Conservation (phyloP, 1,140 invertebrate genomes). For the Agrilus planipennis region DNA sequence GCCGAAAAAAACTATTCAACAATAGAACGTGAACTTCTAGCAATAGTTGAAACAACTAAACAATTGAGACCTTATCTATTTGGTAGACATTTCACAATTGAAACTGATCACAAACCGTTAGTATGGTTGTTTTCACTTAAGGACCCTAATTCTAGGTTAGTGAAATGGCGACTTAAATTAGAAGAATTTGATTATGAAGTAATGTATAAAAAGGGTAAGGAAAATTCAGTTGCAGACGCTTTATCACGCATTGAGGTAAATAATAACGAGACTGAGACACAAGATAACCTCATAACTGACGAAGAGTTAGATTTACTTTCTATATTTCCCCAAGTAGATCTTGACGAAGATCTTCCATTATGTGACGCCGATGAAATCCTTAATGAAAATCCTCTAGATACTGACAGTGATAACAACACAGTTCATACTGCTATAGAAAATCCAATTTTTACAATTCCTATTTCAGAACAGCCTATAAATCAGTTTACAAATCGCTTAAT, state of each 20-base stretch:
- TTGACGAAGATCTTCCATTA: background rate
- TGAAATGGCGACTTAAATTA: conserved; percentile 25
- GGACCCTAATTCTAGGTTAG: conserved; percentile 26
- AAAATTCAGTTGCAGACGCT: background rate
- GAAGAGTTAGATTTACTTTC: background rate
- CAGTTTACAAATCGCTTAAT: background rate
- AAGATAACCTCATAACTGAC: background rate
- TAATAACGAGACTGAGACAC: background rate
- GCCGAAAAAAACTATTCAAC: conserved; percentile 24
- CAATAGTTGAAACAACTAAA: conserved; percentile 31
- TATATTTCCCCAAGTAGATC: too few species aligned
- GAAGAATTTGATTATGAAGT: conserved; percentile 29
- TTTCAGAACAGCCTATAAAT: conserved; percentile 1
- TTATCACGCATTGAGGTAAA: conserved; percentile 5
- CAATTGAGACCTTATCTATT: conserved; percentile 33
- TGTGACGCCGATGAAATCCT: background rate
- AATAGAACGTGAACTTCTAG: conserved; percentile 29
- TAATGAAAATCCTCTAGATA: background rate
- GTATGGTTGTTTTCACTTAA: conserved; percentile 36
- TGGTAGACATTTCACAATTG: conserved; percentile 23
- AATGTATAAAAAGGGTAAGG: conserved; percentile 15
- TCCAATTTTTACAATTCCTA: background rate
- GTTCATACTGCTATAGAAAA: background rate
- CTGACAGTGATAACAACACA: background rate
- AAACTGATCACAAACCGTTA: conserved; percentile 36